Percentiles rank a stretch among this genome's conserved stretches.
Evolutionary conservation across 2,888 invertebrate species (phyloP).

Genomic region (Scaptomyza tumidula): DNA sequence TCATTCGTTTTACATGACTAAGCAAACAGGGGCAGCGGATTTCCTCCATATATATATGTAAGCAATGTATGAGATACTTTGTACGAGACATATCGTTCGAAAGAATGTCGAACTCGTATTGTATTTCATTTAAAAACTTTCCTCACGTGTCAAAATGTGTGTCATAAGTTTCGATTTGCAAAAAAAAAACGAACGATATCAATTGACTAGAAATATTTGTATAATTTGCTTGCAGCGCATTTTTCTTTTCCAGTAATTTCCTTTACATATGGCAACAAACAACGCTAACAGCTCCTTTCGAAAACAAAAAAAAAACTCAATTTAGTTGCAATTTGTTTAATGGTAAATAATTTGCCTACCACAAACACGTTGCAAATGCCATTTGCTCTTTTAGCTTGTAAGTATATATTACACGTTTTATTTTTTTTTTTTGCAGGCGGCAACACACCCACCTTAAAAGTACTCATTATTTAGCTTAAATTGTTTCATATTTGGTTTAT

Average conservation of each 20-base stretch:
- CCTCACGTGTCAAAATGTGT: background rate
- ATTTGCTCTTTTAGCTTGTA: constrained; percentile 58
- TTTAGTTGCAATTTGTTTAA: constrained; percentile 55
- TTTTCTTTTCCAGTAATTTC: constrained; percentile 1
- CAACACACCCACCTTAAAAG: constrained; percentile 59
- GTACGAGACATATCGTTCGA: constrained; percentile 10
- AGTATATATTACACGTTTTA: constrained; percentile 51
- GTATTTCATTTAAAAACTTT: background rate
- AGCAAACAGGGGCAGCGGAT: constrained; percentile 48
- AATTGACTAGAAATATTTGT: constrained; percentile 3
- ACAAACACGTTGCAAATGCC: constrained; percentile 60
- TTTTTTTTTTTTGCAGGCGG: constrained; percentile 25
- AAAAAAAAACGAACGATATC: too few species aligned
- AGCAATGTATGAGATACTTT: constrained; percentile 7
- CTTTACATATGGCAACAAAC: constrained; percentile 22
- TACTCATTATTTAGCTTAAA: constrained; percentile 45
- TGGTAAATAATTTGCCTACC: constrained; percentile 58
- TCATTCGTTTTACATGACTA: constrained; percentile 47
- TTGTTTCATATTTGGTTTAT: constrained; percentile 36
- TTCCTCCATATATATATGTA: constrained; percentile 30
- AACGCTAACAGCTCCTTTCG: constrained; percentile 33
- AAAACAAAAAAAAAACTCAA: constrained; percentile 9
- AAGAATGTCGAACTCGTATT: background rate
- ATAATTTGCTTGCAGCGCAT: background rate
- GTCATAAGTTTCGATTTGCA: background rate